Base-by-base conservation (phyloP, 2,113 vertebrate genomes). In the Piprites chloris region DNA sequence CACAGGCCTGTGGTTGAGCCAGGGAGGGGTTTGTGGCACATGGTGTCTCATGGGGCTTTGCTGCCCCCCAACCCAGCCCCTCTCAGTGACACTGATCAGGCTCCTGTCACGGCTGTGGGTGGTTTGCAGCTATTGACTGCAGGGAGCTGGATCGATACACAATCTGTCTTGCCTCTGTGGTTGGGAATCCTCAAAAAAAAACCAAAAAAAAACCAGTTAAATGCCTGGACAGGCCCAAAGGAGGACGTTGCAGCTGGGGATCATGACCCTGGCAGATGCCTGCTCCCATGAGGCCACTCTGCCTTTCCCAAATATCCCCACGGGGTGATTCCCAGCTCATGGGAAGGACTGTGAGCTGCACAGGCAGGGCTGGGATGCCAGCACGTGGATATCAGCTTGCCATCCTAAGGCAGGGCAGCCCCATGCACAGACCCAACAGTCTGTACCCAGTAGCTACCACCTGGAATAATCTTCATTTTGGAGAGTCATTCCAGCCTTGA, bases 221-320 rank as follows among this genome's bases (percentile, higher is more conserved):
- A 85, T 32, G 73, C 69, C 94, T 44, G 22, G 83, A 55, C 89
- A 84, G 89, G 24, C 67, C 84, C 80, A 52, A 15, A 82, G 86
- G 56, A 87, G 65, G 66, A 49, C 63, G 83, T 11, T 87, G 37
- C 92, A 94, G 90, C 85, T 91, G 90, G 89, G 83, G 87, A 91
- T 75, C 89, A 2, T 63, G 93, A 95, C 91, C 89, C 44, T 55
- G 74, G 74, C 83, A 94, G 94, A 68, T 92, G 94, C 65, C 49
- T 67, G 63, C 47, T 89, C 33, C 59, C 2, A 1, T 21, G 52
- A 49, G 89, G 47, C 67, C 92, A 47, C 42, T 55, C 68, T 78
- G 80, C 42, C 65, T 67, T 37, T 56, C 58, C 86, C 58, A 14
- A 0, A 19, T 28, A 9, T 23, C 37, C 46, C 72, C 52, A 74